Conservation (phyloP, 2,888 invertebrate genomes). For the Anoplius nigerrimus region DNA sequence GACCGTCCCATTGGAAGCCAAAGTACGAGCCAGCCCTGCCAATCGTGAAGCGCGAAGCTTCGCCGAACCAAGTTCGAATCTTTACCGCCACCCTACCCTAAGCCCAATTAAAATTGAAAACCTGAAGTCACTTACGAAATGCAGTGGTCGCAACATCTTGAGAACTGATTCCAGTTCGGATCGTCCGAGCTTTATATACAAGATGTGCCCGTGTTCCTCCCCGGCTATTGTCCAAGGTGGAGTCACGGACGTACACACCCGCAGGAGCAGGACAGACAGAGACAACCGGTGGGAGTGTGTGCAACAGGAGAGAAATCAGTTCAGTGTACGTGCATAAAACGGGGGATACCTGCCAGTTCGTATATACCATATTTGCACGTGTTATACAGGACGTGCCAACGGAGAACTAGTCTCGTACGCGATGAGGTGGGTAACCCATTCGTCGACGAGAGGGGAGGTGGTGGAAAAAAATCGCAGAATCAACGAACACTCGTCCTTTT, state of each 20-base stretch:
- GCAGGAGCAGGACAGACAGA: too few species aligned
- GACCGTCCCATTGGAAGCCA: too few species aligned
- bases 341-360: background rate
- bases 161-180: slow-evolving; percentile 11
- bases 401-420: too few species aligned
- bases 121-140: slow-evolving; percentile 14
- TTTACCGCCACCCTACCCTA: background rate
- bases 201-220: slow-evolving; percentile 9
- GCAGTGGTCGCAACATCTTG: slow-evolving; percentile 21
- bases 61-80: background rate
- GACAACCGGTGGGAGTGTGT: background rate
- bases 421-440: too few species aligned
- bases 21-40: too few species aligned
- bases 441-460: too few species aligned
- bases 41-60: too few species aligned
- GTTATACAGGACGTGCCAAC: too few species aligned
- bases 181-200: slow-evolving; percentile 15
- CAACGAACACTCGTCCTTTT: too few species aligned
- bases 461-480: too few species aligned
- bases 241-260: background rate
- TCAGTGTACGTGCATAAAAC: background rate
- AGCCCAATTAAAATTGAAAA: background rate
- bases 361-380: too few species aligned
- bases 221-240: slow-evolving; percentile 12
- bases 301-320: background rate